Conservation (phyloP, 1,140 invertebrate genomes). For the Drosophila subobscura region DNA sequence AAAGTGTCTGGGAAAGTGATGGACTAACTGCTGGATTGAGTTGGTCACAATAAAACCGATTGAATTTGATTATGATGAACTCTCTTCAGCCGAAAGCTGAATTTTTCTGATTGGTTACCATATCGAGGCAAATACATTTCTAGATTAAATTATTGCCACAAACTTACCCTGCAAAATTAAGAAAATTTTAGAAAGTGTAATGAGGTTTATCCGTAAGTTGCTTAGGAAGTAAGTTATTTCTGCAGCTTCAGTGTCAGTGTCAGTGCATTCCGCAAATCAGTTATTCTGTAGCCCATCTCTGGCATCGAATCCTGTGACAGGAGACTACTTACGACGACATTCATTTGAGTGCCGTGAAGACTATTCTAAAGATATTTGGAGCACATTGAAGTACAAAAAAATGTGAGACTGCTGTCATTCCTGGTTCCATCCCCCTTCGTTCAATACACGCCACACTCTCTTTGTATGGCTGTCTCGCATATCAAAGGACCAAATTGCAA, state of each 20-base stretch:
- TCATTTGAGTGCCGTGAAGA: slow-evolving; percentile 66
- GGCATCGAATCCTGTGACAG: slow-evolving; percentile 2
- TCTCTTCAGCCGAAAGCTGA: neutral
- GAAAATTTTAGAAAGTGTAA: too few relatives aligned
- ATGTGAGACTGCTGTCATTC: slow-evolving; percentile 44
- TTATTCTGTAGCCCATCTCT: slow-evolving; percentile 37
- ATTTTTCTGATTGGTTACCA: too few relatives aligned
- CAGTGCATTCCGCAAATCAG: neutral
- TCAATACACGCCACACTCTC: neutral
- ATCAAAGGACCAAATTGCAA: slow-evolving; percentile 59
- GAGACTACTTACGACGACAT: slow-evolving; percentile 61
- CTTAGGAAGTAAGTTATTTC: too few relatives aligned
- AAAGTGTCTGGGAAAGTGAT: slow-evolving; percentile 44
- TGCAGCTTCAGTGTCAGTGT: too few relatives aligned
- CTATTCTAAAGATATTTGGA: slow-evolving; percentile 70
- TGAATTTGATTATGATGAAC: slow-evolving; percentile 8
- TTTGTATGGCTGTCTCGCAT: slow-evolving; percentile 26
- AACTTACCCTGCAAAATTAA: too few relatives aligned
- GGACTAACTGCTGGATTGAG: slow-evolving; percentile 31
- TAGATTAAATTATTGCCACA: too few relatives aligned
- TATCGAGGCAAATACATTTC: too few relatives aligned
- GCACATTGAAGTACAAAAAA: slow-evolving; percentile 55
- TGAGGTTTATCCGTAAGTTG: too few relatives aligned
- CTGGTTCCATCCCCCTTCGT: slow-evolving; percentile 1
- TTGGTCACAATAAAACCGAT: slow-evolving; percentile 16